Percentiles rank a stretch among this genome's conserved stretches.
phyloP scores from a whole-genome alignment of 2,797 vertebrate genomes.

The Carcharodon carcharias region DNA sequence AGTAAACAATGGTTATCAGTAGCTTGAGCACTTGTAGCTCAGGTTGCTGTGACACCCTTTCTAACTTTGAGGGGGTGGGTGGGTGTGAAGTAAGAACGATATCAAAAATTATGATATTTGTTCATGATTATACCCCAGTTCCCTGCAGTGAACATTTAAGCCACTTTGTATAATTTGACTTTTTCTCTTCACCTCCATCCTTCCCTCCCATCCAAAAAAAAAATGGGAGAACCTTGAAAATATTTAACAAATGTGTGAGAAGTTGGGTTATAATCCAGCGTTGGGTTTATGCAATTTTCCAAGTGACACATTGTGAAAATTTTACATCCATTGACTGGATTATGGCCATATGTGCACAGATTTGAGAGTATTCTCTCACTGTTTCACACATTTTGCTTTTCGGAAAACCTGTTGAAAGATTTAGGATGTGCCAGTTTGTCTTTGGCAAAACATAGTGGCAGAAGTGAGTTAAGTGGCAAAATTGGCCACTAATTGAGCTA shows the following conservation, averaged over 20 bases:
- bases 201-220: background rate
- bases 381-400: background rate
- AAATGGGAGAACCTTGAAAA: slow-evolving; percentile 7
- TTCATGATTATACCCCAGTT: background rate
- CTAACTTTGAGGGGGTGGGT: background rate
- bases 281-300: background rate
- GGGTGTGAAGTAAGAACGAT: background rate
- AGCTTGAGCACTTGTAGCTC: background rate
- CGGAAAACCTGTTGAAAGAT: slow-evolving; percentile 21
- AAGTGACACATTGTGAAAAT: background rate
- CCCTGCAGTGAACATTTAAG: background rate
- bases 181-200: background rate
- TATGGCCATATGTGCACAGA: background rate
- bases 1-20: background rate
- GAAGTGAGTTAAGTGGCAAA: slow-evolving; percentile 12
- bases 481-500: slow-evolving; percentile 16
- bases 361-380: background rate
- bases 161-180: background rate
- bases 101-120: background rate
- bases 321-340: background rate
- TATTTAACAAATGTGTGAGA: background rate
- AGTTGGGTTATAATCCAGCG: slow-evolving; percentile 10
- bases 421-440: background rate
- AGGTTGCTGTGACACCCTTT: background rate
- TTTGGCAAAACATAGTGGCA: slow-evolving; percentile 4